Percentiles rank a stretch among this genome's conserved stretches.
These are phyloP conservation scores for Neocrepidodera transversa DNA, from an alignment of 2,888 invertebrate species.

Conservation along the genomic window DNA sequence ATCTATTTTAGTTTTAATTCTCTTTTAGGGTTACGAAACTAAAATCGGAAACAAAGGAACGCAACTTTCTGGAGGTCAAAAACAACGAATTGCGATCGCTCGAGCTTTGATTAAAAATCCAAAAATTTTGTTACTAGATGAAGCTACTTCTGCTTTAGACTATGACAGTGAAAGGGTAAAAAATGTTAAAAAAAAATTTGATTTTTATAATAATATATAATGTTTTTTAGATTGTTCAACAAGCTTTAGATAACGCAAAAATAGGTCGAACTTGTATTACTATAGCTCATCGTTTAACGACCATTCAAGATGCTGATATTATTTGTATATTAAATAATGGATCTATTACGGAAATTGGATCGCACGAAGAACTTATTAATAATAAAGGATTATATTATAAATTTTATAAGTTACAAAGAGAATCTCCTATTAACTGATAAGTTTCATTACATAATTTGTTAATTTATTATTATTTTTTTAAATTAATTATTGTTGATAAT, in stretches of 20 bases:
- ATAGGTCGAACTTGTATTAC: conserved; percentile 83
- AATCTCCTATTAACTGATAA: no score
- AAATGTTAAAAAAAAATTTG: no score
- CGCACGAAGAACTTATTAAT: conserved; percentile 71
- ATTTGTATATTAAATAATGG: conserved; percentile 78
- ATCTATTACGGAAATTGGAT: conserved; percentile 73
- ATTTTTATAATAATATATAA: not conserved
- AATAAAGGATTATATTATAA: conserved; percentile 72
- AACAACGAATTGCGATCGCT: conserved; percentile 81
- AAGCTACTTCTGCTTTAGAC: conserved; percentile 87
- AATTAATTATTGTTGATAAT: no score
- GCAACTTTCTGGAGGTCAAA: conserved; percentile 83
- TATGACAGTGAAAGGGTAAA: conserved; percentile 86
- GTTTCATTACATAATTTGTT: no score
- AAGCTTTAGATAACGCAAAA: conserved; percentile 82
- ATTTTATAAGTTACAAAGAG: conserved; percentile 54
- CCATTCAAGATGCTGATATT: conserved; percentile 80
- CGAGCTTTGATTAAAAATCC: conserved; percentile 82
- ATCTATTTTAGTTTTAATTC: no score
- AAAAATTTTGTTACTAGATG: conserved; percentile 78
- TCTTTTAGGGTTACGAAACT: conserved; percentile 76
- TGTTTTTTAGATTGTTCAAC: conserved; percentile 75
- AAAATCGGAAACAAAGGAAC: conserved; percentile 79
- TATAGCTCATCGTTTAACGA: conserved; percentile 86
- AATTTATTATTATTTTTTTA: no score